Evolutionary conservation across 1,140 invertebrate genomes (phyloP).

Genomic region (Drosophila nigromelanica): DNA sequence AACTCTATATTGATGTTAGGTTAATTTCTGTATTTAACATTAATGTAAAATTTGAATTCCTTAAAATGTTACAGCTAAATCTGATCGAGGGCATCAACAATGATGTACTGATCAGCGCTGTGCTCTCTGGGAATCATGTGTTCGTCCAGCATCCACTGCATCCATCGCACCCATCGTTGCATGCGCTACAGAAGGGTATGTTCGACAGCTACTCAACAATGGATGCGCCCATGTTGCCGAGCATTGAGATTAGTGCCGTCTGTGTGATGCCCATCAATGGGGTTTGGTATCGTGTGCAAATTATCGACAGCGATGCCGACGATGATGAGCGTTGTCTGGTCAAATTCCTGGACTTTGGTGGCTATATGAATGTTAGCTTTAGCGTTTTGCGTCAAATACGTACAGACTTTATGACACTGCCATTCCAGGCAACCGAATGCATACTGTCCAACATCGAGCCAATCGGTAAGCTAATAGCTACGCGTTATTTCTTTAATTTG

Average conservation of each 20-base stretch:
- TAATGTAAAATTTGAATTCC: no score
- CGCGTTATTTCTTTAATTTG: not conserved
- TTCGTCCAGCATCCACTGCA: conserved; percentile 97
- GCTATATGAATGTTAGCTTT: conserved; percentile 91
- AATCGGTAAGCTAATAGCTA: conserved; percentile 86
- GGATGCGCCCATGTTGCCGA: conserved; percentile 88
- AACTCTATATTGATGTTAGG: not conserved
- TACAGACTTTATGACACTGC: conserved; percentile 95
- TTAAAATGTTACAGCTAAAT: conserved; percentile 87
- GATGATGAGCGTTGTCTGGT: conserved; percentile 89
- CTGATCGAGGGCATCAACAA: conserved; percentile 96
- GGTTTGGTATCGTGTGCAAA: conserved; percentile 95
- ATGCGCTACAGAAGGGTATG: conserved; percentile 90
- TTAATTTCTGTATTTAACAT: no score
- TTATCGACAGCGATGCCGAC: conserved; percentile 89
- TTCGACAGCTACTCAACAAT: conserved; percentile 87
- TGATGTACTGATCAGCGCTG: conserved; percentile 93
- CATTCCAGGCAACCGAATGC: conserved; percentile 98
- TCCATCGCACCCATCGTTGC: conserved; percentile 93
- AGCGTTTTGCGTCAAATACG: conserved; percentile 93
- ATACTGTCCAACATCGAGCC: conserved; percentile 95
- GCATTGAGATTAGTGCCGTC: conserved; percentile 91
- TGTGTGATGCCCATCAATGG: conserved; percentile 93
- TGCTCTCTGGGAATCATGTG: conserved; percentile 91
- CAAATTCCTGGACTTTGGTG: conserved; percentile 97